Conservation (phyloP, 2,888 invertebrate species). For the Biston betularia region DNA sequence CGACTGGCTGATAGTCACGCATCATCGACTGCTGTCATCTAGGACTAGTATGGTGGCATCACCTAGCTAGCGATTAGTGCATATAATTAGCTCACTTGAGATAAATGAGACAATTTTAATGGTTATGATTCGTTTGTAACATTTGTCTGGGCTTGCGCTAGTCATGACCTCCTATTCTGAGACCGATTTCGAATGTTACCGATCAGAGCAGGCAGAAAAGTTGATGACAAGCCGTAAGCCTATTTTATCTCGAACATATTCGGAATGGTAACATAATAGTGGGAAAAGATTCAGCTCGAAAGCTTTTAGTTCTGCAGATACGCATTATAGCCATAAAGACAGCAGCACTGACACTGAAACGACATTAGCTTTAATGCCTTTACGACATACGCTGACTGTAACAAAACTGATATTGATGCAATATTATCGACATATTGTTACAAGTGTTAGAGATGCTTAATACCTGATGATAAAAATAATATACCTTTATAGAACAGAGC, state of each 20-base stretch:
- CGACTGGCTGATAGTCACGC: slow-evolving; percentile 78
- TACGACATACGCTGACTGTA: slow-evolving; percentile 58
- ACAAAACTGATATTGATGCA: slow-evolving; percentile 42
- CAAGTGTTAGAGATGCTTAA: slow-evolving; percentile 2
- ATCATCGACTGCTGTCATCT: slow-evolving; percentile 77
- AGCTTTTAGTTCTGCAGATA: slow-evolving; percentile 79
- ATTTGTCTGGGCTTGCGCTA: slow-evolving; percentile 68
- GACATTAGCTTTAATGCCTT: slow-evolving; percentile 72
- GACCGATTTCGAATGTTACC: slow-evolving; percentile 69
- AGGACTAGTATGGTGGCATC: slow-evolving; percentile 81
- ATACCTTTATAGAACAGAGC: no score
- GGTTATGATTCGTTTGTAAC: slow-evolving; percentile 60
- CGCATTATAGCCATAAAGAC: slow-evolving; percentile 75
- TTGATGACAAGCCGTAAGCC: slow-evolving; percentile 26
- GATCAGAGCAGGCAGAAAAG: slow-evolving; percentile 30
- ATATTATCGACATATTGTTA: slow-evolving; percentile 3
- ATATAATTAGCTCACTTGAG: slow-evolving; percentile 62
- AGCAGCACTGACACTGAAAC: slow-evolving; percentile 70
- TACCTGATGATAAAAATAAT: no score
- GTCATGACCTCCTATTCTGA: slow-evolving; percentile 72
- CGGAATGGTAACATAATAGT: slow-evolving; percentile 78
- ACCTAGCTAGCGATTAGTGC: slow-evolving; percentile 81
- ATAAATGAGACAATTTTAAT: slow-evolving; percentile 53
- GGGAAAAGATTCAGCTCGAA: slow-evolving; percentile 63
- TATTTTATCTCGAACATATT: slow-evolving; percentile 49